Evolutionary conservation across 2,797 vertebrate species (phyloP), one percentile per base, ranked within the genome.

Genomic region (Lacerta bilineata): DNA sequence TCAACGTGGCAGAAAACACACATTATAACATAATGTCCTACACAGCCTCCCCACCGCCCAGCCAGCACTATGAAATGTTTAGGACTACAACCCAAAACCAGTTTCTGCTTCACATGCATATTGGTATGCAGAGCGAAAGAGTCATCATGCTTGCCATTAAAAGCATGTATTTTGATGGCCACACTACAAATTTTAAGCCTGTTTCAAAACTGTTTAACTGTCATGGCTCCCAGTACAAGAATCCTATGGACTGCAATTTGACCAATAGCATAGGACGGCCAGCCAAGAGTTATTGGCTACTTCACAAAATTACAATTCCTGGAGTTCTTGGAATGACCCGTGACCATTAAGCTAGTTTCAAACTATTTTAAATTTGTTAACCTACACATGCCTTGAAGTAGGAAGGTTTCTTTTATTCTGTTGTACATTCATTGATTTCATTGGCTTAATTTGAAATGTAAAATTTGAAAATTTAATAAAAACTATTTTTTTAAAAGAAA

Each of bases 361-460:
- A 18, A 71, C 13, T 46, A 36, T 69, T 69, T 36, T 55, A 46
- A 69, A 50, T 55, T 9, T 80, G 23, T 55, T 69, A 55, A 23
- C 25, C 36, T 84, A 13, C 3, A 89, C 92, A 93, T 81, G 88
- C 90, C 90, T 93, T 77, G 92, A 90, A 92, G 72, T 87, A 69
- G 85, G n/a, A n/a, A 90, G 92, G 43, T 91, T 64, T 80, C 85
- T 94, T 55, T 55, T 55, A 15, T 55, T 55, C 50, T 55, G 50
- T 3, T 3, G 3, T 55, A 15, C 13, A 15, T 55, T 55, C 50
- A 55, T 55, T 55, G 50, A 55, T 4, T 55, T 55, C 50, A 55
- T 55, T 55, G 50, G 50, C 13, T 55, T 55, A 55, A 55, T 15
- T 55, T 55, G 50, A 55, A 55, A 55, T 55, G 50, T 55, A 55